A percentile compares a stretch with the other conserved stretches of the same genome.
These are phyloP conservation scores for Drosophila kepulauana DNA, from an alignment of 1,140 invertebrate species.

Conservation along the genomic window DNA sequence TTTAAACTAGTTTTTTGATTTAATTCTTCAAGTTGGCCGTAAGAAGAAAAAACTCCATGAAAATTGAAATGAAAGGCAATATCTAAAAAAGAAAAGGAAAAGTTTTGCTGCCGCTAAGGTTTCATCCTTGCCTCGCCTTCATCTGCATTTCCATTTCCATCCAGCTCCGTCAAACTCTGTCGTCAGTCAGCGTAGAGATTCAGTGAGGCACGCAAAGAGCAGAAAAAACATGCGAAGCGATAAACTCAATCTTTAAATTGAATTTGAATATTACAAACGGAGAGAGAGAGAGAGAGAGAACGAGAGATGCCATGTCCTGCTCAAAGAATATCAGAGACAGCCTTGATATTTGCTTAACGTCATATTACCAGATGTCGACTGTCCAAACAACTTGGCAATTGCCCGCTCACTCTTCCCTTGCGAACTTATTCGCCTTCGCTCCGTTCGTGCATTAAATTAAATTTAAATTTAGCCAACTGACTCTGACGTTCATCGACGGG, in stretches of 20 bases:
- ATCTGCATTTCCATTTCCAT: slow-evolving; percentile 29
- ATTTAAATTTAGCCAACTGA: slow-evolving; percentile 77
- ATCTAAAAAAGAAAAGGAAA: slow-evolving; percentile 11
- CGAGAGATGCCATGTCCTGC: neutral
- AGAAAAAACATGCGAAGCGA: slow-evolving; percentile 68
- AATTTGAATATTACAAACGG: slow-evolving; percentile 76
- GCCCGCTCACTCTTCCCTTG: neutral
- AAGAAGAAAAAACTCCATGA: slow-evolving; percentile 4
- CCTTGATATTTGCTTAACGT: slow-evolving; percentile 76
- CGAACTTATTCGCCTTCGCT: slow-evolving; percentile 64
- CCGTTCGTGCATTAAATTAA: slow-evolving; percentile 83
- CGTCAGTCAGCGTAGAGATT: slow-evolving; percentile 1
- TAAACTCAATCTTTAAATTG: slow-evolving; percentile 82
- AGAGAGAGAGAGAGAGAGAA: neutral
- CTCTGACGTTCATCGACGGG: slow-evolving; percentile 56
- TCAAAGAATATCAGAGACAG: slow-evolving; percentile 21
- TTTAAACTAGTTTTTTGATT: neutral
- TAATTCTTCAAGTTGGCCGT: neutral
- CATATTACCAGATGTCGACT: slow-evolving; percentile 75
- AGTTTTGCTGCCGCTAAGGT: slow-evolving; percentile 20
- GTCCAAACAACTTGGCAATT: slow-evolving; percentile 19
- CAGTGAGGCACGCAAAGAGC: slow-evolving; percentile 63
- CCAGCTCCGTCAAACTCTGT: slow-evolving; percentile 19
- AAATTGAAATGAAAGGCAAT: slow-evolving; percentile 42
- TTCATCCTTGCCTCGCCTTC: slow-evolving; percentile 17